Evolutionary conservation across 2,113 vertebrate genomes (phyloP), one percentile per base, ranked within the genome.

Genomic region (Tupaia tana): DNA sequence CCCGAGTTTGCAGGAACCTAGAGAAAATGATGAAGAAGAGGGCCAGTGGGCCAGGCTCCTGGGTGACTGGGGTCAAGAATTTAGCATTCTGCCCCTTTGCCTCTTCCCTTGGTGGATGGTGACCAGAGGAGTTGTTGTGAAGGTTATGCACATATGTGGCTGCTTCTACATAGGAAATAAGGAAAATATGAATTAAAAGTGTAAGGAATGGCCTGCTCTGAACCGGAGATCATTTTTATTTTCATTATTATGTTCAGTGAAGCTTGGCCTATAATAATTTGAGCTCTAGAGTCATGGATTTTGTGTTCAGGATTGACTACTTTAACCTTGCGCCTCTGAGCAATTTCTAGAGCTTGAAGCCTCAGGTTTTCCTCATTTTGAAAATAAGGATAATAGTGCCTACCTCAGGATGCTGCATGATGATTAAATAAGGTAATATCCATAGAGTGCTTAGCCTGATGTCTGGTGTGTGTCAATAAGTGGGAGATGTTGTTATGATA

Each of bases 271-370:
- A 11, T 63, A 81, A 90, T 69, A 58, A 61, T 63, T 90, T 75
- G 80, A 89, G 24, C 34, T 54, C 77, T 79, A 89, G 64, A 96
- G 22, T 3, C 64, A 82, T 81, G 58, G 22, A 85, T 91, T 91
- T 77, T 88, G 63, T 89, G 24, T 83, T 27, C 24, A 87, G 34
- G 85, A 24, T 16, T 31, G 18, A 29, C 69, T 80, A 58, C 11
- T 69, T 82, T 19, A 92, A n/a, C 58, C 25, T 54, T 91, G 69
- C 66, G 25, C 87, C 15, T 85, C 59, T 1, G 13, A 93, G 24
- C 15, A 79, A 66, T 78, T 83, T 95, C 54, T 81, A 84, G 75
- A 54, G 82, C 31, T 89, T 15, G 69, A 43, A 86, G 66, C 52
- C 24, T 95, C 29, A 43, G 0, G 0, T 29, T 92, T 93, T 94